Conservation (phyloP, 2,113 vertebrate species). For the Balaenoptera acutorostrata region DNA sequence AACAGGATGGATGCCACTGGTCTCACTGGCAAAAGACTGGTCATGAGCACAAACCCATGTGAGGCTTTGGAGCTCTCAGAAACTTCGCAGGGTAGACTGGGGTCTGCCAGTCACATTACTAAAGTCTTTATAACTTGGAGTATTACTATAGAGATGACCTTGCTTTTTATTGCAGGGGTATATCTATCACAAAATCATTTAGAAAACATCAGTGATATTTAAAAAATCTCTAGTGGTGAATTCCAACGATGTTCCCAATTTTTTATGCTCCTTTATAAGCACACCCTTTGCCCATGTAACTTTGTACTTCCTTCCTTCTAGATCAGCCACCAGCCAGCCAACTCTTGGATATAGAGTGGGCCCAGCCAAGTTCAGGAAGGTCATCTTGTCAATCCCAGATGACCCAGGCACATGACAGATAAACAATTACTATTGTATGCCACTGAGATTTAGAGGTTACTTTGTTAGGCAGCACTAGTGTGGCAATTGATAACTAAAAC, state of each 20-base stretch:
- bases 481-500: background rate
- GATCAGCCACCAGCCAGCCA: background rate
- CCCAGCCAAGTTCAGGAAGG: background rate
- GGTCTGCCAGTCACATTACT: background rate
- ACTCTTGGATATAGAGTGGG: background rate
- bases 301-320: background rate
- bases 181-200: background rate
- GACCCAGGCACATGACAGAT: background rate
- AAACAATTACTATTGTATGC: background rate
- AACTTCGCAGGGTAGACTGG: background rate
- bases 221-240: background rate
- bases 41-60: background rate
- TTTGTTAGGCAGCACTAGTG: background rate
- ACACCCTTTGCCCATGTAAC: background rate
- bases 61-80: background rate
- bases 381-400: background rate
- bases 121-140: background rate
- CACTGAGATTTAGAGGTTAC: background rate
- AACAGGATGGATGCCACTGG: background rate
- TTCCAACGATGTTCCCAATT: background rate
- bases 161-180: background rate
- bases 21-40: background rate
- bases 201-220: background rate
- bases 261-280: background rate
- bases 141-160: background rate